These are phyloP conservation scores for Chlorops oryzae DNA, from an alignment of 1,140 invertebrate species.

Conservation along the genomic window DNA sequence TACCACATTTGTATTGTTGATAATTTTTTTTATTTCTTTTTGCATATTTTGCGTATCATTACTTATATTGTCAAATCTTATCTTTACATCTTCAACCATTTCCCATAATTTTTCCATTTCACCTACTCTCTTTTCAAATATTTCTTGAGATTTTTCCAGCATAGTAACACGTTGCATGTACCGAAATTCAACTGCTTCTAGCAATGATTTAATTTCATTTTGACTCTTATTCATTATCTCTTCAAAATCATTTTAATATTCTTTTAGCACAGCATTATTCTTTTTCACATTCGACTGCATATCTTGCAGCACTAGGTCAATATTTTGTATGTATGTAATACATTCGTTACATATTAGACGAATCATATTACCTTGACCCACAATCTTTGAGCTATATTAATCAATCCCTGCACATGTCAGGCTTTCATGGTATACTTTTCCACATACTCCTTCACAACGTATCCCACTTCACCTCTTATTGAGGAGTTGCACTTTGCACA, in stretches of 20 bases:
- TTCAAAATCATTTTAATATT: background rate
- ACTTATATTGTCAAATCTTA: background rate
- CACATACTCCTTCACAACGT: background rate
- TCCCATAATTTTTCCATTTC: background rate
- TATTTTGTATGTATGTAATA: background rate
- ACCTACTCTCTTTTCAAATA: background rate
- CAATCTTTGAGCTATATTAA: background rate
- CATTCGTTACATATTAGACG: background rate
- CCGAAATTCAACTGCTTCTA: background rate
- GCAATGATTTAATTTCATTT: background rate
- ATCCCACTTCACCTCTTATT: background rate
- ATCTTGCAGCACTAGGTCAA: background rate
- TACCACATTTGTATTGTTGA: background rate
- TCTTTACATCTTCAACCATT: background rate
- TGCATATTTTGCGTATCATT: background rate
- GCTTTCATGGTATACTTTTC: background rate
- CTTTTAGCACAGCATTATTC: background rate
- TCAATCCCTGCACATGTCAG: background rate
- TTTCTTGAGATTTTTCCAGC: background rate
- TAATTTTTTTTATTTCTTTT: background rate
- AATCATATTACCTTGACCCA: background rate
- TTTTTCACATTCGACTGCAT: background rate
- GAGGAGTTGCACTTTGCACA: background rate
- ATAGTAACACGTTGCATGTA: background rate
- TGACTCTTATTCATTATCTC: background rate